Conservation (phyloP, 2,888 invertebrate genomes). For the Odontothrips loti region DNA sequence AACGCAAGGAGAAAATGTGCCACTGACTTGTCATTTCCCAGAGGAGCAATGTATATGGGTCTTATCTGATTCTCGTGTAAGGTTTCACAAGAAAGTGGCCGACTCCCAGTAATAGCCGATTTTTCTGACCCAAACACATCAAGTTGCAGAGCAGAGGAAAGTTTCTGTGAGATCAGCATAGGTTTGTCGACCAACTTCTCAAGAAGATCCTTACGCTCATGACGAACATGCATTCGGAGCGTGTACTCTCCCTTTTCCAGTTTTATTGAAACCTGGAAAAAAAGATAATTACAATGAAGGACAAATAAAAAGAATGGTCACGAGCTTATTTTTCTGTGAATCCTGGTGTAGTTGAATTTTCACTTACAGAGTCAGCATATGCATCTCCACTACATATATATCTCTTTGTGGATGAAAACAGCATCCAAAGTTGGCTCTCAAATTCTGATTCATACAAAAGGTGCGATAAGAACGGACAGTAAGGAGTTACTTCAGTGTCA, state of each 20-base stretch:
- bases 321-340: background rate
- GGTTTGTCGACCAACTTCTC: slow-evolving; percentile 80
- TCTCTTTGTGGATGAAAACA: slow-evolving; percentile 88
- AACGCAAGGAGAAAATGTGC: slow-evolving; percentile 11
- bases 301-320: slow-evolving; percentile 30
- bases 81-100: background rate
- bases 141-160: slow-evolving; percentile 63
- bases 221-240: slow-evolving; percentile 80
- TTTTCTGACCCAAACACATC: slow-evolving; percentile 17
- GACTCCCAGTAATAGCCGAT: background rate
- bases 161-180: slow-evolving; percentile 69
- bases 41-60: slow-evolving; percentile 74
- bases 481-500: slow-evolving; percentile 74
- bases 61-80: slow-evolving; percentile 42
- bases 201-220: slow-evolving; percentile 78
- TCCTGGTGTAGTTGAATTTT: background rate
- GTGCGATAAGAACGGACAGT: slow-evolving; percentile 75
- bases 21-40: slow-evolving; percentile 79
- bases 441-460: slow-evolving; percentile 92
- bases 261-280: slow-evolving; percentile 71
- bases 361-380: slow-evolving; percentile 70
- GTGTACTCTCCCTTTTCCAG: slow-evolving; percentile 94
- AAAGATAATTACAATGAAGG: slow-evolving; percentile 33
- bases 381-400: slow-evolving; percentile 83
- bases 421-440: slow-evolving; percentile 95